Conservation (phyloP, 2,797 vertebrate species). For the Galaxias olidus region DNA sequence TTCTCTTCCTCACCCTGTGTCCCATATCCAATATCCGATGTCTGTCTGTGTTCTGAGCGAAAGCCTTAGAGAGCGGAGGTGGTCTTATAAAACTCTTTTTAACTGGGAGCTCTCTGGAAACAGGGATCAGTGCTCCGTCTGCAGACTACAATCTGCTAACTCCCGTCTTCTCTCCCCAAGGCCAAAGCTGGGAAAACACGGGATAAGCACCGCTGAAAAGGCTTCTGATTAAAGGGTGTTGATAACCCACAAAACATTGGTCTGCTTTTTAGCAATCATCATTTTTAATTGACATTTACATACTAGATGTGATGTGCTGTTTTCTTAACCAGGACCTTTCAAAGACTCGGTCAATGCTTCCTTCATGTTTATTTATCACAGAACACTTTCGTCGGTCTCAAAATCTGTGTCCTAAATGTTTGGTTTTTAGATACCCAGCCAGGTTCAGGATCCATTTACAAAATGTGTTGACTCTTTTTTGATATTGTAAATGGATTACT, state of each 20-base stretch:
- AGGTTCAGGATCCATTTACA: neutral
- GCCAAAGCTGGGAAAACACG: neutral
- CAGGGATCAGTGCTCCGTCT: neutral
- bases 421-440: neutral
- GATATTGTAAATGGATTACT: neutral
- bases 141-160: neutral
- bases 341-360: no score
- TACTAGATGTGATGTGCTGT: no score
- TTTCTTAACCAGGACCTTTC: no score
- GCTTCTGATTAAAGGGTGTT: neutral
- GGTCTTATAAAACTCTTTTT: neutral
- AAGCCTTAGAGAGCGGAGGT: neutral
- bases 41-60: constrained; percentile 1
- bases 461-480: neutral
- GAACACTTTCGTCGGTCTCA: no score
- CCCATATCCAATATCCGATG: neutral
- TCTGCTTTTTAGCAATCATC: no score
- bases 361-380: no score
- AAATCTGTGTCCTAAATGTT: no score
- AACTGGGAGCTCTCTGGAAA: neutral
- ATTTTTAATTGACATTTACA: no score
- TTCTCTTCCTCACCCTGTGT: neutral
- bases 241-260: neutral
- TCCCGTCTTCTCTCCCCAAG: neutral
- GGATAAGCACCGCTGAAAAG: neutral